Percentiles rank a stretch among this genome's conserved stretches.
These are phyloP conservation scores for Serinus canaria DNA, from an alignment of 2,113 vertebrate species.

Conservation along the genomic window DNA sequence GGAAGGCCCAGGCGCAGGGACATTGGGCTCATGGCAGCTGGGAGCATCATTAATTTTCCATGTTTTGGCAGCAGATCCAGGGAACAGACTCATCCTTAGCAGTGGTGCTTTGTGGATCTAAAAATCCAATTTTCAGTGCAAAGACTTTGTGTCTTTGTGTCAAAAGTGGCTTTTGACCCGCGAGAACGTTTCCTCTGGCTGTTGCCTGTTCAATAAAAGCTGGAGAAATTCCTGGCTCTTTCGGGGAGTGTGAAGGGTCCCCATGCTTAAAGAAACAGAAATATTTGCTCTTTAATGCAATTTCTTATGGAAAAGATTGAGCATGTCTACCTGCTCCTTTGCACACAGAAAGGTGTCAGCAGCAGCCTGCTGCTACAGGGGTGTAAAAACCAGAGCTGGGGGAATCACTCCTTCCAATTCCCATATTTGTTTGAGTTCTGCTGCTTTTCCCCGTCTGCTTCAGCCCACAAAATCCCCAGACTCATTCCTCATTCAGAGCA, in stretches of 20 bases:
- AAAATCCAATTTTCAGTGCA: background rate
- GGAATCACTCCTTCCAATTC: slow-evolving; percentile 4
- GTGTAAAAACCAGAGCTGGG: background rate
- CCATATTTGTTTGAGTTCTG: background rate
- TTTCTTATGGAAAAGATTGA: background rate
- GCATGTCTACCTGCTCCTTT: background rate
- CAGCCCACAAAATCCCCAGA: background rate
- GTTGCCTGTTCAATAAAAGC: background rate
- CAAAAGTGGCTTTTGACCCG: background rate
- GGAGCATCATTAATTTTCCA: background rate
- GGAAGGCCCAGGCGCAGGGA: background rate
- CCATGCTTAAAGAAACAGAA: background rate
- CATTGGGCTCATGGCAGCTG: fast-evolving
- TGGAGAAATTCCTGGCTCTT: background rate
- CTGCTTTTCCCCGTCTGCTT: background rate
- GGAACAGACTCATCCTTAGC: background rate
- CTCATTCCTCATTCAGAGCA: background rate
- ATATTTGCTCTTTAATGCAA: background rate
- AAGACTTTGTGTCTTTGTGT: background rate
- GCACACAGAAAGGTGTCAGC: slow-evolving; percentile 6
- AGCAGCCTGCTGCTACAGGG: background rate
- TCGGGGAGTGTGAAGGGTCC: background rate
- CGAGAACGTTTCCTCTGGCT: background rate
- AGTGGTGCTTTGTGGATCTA: background rate
- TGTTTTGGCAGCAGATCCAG: background rate